Conservation (phyloP, 2,797 vertebrate species). For the Esox lucius region DNA sequence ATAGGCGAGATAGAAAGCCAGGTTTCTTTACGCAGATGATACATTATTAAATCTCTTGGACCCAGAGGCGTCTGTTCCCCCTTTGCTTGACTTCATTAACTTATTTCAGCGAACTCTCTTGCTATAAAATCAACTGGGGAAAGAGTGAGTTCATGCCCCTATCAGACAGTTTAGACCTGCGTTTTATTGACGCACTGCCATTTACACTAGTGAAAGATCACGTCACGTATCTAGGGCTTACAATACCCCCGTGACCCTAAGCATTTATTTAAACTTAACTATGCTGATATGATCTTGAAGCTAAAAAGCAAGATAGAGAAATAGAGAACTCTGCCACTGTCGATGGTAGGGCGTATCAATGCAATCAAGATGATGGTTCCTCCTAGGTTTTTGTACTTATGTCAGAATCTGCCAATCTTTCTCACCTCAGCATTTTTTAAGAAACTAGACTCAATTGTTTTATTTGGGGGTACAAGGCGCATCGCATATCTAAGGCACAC, state of each 20-base stretch:
- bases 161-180: neutral
- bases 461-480: neutral
- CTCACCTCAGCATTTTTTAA: neutral
- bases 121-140: neutral
- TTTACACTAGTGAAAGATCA: neutral
- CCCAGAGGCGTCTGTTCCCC: neutral
- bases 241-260: neutral
- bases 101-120: neutral
- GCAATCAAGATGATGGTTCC: neutral
- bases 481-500: neutral
- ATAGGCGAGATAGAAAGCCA: too few relatives aligned
- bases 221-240: neutral
- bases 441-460: neutral
- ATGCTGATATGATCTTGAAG: neutral
- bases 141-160: neutral
- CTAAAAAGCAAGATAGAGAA: neutral
- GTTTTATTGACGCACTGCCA: neutral
- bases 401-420: neutral
- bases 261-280: neutral
- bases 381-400: neutral
- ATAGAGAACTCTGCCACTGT: too few relatives aligned
- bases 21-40: too few relatives aligned
- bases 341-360: neutral
- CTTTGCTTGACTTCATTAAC: neutral
- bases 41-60: neutral